Conservation (phyloP, 2,113 vertebrate species). For the Leucopternis melanops region DNA sequence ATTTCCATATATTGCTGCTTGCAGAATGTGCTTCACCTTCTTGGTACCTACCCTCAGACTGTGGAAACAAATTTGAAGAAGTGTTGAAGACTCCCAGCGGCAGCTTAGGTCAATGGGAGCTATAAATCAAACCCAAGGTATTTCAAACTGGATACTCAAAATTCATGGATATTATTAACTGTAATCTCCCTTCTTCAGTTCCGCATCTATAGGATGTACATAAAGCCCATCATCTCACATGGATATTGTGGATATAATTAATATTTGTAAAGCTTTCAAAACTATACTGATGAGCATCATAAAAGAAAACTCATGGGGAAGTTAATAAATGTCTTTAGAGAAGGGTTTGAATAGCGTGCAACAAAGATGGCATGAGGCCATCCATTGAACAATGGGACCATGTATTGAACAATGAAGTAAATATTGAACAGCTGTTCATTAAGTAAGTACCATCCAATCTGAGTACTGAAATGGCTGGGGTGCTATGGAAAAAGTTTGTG, state of each 20-base stretch:
- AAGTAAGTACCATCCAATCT: conserved; percentile 16
- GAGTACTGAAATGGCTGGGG: neutral
- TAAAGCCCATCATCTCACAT: neutral
- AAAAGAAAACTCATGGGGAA: neutral
- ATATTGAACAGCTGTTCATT: conserved; percentile 53
- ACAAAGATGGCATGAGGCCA: conserved; percentile 55
- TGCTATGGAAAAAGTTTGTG: neutral
- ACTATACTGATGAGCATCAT: neutral
- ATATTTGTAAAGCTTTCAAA: conserved; percentile 21
- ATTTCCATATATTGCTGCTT: neutral
- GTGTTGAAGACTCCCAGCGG: neutral
- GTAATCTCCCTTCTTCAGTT: neutral
- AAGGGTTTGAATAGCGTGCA: neutral
- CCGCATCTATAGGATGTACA: neutral
- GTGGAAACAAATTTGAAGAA: neutral
- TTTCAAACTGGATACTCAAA: neutral
- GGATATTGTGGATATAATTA: neutral
- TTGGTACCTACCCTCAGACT: neutral
- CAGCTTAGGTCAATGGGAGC: neutral
- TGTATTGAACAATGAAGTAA: conserved; percentile 39
- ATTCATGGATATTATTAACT: neutral
- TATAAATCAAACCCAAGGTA: neutral
- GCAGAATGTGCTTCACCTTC: neutral
- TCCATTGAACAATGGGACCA: conserved; percentile 21
- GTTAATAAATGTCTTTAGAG: conserved; percentile 3